Conservation (phyloP, 2,888 invertebrate species). For the Trachelus tabidus region DNA sequence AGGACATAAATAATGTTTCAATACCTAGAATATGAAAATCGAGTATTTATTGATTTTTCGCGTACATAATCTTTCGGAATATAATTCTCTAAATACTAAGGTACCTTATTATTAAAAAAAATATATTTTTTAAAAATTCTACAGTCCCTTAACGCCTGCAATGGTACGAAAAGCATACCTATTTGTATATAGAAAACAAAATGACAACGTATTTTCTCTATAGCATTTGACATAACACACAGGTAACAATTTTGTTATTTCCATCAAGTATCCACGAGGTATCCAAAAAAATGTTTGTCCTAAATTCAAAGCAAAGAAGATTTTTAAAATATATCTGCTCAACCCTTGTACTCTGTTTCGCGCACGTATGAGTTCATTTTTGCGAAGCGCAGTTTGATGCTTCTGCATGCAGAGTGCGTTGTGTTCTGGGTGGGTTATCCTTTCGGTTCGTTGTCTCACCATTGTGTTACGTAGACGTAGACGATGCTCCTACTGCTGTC, state of each 20-base stretch:
- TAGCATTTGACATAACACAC: not conserved
- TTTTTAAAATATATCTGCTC: not conserved
- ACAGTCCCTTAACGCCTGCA: too few relatives aligned
- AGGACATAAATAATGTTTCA: too few relatives aligned
- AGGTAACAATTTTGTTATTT: not conserved
- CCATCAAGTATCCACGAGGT: not conserved
- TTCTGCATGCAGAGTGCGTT: slow-evolving; percentile 51
- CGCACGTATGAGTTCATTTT: slow-evolving; percentile 43
- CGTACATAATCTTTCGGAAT: too few relatives aligned
- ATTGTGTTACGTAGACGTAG: slow-evolving; percentile 55
- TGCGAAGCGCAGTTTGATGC: slow-evolving; percentile 32
- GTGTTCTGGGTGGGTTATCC: slow-evolving; percentile 58
- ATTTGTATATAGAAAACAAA: not conserved
- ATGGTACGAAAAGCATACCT: too few relatives aligned
- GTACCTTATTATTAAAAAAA: too few relatives aligned
- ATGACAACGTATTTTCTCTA: not conserved
- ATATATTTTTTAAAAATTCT: too few relatives aligned
- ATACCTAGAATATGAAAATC: too few relatives aligned
- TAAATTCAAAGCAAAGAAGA: not conserved
- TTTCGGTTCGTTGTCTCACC: slow-evolving; percentile 61
- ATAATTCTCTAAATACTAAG: too few relatives aligned
- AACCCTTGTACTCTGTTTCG: slow-evolving; percentile 25
- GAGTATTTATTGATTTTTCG: too few relatives aligned
- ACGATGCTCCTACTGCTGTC: slow-evolving; percentile 41
- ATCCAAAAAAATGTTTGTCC: too few relatives aligned